These are phyloP conservation scores for Leptobrachium ailaonicum DNA, from an alignment of 2,113 vertebrate species.

Conservation along the genomic window DNA sequence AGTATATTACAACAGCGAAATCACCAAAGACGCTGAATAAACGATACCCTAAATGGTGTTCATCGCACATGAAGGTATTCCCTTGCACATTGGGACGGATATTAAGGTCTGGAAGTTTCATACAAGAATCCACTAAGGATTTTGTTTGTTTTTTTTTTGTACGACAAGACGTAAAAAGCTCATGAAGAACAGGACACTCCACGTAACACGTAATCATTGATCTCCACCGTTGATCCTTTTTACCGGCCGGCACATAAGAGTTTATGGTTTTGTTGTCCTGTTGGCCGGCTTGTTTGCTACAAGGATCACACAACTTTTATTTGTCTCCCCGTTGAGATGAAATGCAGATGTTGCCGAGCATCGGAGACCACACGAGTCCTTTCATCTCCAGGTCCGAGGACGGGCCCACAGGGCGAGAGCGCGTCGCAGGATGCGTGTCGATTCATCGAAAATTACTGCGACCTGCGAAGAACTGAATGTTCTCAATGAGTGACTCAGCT, in stretches of 20 bases:
- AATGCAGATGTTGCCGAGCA: constrained; percentile 23
- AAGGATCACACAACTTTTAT: constrained; percentile 5
- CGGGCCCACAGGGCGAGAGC: not conserved
- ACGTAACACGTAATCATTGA: too few relatives aligned
- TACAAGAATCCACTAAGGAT: too few relatives aligned
- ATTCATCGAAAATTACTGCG: not conserved
- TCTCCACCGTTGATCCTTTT: not conserved
- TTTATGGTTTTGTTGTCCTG: constrained; percentile 4
- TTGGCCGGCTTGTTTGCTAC: constrained; percentile 1
- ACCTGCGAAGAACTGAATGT: not conserved
- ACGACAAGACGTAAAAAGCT: too few relatives aligned
- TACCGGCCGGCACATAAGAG: not conserved
- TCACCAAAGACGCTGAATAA: too few relatives aligned
- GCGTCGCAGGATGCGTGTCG: not conserved
- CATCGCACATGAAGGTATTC: too few relatives aligned
- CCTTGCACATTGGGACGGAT: too few relatives aligned
- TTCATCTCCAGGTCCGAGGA: constrained; percentile 21
- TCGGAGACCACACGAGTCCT: constrained; percentile 38
- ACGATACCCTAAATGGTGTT: too few relatives aligned
- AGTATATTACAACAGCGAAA: too few relatives aligned
- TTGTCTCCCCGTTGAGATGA: constrained; percentile 11
- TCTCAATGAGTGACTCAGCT: not conserved
- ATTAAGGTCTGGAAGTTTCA: too few relatives aligned
- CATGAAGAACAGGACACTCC: too few relatives aligned
- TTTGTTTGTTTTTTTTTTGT: too few relatives aligned